A percentile compares a stretch with the other conserved stretches of the same genome.
These are phyloP conservation scores for Meteorus colon DNA, from an alignment of 2,888 invertebrate species.

Conservation along the genomic window DNA sequence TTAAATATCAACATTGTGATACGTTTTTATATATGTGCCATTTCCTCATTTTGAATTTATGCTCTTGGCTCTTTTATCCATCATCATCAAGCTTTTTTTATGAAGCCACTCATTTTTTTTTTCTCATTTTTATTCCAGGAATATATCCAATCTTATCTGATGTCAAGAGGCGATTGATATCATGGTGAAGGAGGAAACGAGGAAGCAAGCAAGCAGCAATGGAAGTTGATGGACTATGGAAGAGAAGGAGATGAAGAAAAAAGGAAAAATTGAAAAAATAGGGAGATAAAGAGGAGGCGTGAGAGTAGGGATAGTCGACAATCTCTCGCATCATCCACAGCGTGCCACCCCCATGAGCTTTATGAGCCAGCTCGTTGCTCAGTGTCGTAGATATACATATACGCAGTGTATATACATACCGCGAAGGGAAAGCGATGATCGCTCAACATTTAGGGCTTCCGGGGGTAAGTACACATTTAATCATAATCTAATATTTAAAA, in stretches of 20 bases:
- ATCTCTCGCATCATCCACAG: slow-evolving; percentile 57
- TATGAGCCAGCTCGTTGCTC: slow-evolving; percentile 54
- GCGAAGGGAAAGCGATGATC: slow-evolving; percentile 49
- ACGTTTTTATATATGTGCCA: slow-evolving; percentile 23
- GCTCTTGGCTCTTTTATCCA: slow-evolving; percentile 1
- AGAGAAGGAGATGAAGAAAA: slow-evolving; percentile 35
- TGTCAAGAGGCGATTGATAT: slow-evolving; percentile 69
- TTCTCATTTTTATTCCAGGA: slow-evolving; percentile 35
- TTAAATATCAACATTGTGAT: neutral
- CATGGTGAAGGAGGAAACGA: slow-evolving; percentile 49
- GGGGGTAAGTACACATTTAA: slow-evolving; percentile 71
- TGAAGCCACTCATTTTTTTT: slow-evolving; percentile 33
- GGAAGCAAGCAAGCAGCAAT: slow-evolving; percentile 31
- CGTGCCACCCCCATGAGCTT: slow-evolving; percentile 60
- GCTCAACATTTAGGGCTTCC: slow-evolving; percentile 68
- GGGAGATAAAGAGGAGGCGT: slow-evolving; percentile 50
- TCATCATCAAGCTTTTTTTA: slow-evolving; percentile 59
- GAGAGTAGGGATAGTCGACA: slow-evolving; percentile 30
- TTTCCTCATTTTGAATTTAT: slow-evolving; percentile 36
- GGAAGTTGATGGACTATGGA: slow-evolving; percentile 18
- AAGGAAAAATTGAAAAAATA: slow-evolving; percentile 53
- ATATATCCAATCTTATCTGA: slow-evolving; percentile 67
- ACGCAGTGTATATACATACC: slow-evolving; percentile 32
- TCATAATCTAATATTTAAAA: slow-evolving; percentile 74
- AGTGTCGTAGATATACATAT: slow-evolving; percentile 6